Conservation (phyloP, 1,140 invertebrate species). For the Lordiphosa collinella region DNA sequence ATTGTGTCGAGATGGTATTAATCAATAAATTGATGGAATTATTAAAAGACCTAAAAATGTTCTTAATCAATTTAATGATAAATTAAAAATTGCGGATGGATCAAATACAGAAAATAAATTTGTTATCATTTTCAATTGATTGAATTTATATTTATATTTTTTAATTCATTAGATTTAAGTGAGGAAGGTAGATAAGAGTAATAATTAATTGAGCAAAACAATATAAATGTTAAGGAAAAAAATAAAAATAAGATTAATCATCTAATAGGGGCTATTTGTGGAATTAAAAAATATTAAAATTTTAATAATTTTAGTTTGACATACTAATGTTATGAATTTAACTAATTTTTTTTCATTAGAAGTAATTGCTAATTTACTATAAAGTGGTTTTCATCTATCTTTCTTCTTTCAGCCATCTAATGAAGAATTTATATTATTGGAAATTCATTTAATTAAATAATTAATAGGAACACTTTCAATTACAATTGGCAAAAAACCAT, state of each 20-base stretch:
- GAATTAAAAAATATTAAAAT: slow-evolving; percentile 81
- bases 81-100: slow-evolving; percentile 79
- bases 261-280: slow-evolving; percentile 81
- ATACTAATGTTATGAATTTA: slow-evolving; percentile 81
- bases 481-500: slow-evolving; percentile 80
- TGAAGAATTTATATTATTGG: slow-evolving; percentile 80
- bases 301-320: slow-evolving; percentile 82
- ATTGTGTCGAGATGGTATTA: slow-evolving; percentile 80
- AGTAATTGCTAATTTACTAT: slow-evolving; percentile 81
- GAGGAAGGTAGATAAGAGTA: slow-evolving; percentile 69
- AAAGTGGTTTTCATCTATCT: slow-evolving; percentile 80
- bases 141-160: slow-evolving; percentile 73
- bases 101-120: slow-evolving; percentile 82
- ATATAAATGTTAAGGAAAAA: slow-evolving; percentile 80
- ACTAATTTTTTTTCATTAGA: slow-evolving; percentile 82
- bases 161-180: slow-evolving; percentile 53
- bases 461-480: slow-evolving; percentile 82
- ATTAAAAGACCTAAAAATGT: slow-evolving; percentile 80
- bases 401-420: slow-evolving; percentile 84
- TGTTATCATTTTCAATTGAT: slow-evolving; percentile 81
- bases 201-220: slow-evolving; percentile 81
- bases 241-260: slow-evolving; percentile 81
- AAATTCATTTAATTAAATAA: slow-evolving; percentile 82
- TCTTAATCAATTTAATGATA: slow-evolving; percentile 82
- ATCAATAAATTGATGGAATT: slow-evolving; percentile 80